Base-by-base conservation (phyloP, 2,113 vertebrate species). In the Planiliza haematocheilus region DNA sequence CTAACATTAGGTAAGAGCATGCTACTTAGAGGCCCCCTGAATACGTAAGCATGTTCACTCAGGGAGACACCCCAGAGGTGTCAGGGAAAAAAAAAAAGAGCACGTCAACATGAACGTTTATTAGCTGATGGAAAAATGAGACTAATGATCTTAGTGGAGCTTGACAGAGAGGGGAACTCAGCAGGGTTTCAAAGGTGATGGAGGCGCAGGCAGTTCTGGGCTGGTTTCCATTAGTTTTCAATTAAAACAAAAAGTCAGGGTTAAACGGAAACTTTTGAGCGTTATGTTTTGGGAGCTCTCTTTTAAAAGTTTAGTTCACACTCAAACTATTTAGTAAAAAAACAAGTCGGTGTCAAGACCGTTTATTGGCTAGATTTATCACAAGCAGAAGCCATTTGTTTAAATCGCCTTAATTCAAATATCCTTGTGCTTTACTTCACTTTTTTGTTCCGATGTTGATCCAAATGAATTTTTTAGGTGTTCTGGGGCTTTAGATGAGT, bases 81-180 rank as follows among this genome's bases (percentile, higher is more conserved):
- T 86, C 75, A 88, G 77, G 24, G 24, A 5, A 5, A 55, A 77
- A 30, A 79, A 81, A 86, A 83, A 85, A 53, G 0, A 79, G 69
- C 67, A 51, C 41, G 77, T 85, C 76, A 79, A 85, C 72, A 56
- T 81, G 14, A 58, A 66, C 42, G 56, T 87, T 88, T 81, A 87
- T 52, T 67, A 83, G 75, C 73, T 59, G 77, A 78, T 78, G 79
- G 77, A 89, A 88, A 86, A 86, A 83, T 7, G 13, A 87, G 66
- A 75, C 69, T 77, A 87, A 86, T 70, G 66, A 56, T 62, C 49
- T 67, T 5, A 39, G 17, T 69, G 18, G 52, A 46, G 71, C 61
- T 59, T 9, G 13, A 50, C 55, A 49, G 61, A 76, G 30, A 48
- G 21, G 48, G 51, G 68, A 75, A 50, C 18, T 16, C 4, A 4